Conservation (phyloP, 2,113 vertebrate species). For the Girardinichthys multiradiatus region DNA sequence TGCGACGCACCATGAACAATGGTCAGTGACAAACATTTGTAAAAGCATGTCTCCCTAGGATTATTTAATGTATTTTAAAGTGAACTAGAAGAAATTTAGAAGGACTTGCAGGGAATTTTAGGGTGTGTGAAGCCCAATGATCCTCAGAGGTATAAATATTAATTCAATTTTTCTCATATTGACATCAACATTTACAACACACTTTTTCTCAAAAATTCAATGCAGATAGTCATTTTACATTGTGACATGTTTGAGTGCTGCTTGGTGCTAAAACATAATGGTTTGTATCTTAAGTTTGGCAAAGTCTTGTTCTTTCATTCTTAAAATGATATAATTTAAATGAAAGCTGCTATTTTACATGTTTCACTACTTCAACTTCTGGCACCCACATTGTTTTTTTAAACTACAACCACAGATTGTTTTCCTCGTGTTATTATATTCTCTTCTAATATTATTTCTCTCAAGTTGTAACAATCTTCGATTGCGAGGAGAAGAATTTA, state of each 20-base stretch:
- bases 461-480: slow-evolving; percentile 84
- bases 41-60: neutral
- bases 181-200: no score
- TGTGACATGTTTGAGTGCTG: neutral
- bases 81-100: neutral
- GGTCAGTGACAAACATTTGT: slow-evolving; percentile 72
- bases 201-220: neutral
- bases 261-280: no score
- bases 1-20: slow-evolving; percentile 80
- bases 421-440: neutral
- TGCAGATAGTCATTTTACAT: neutral
- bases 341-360: no score
- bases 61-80: neutral
- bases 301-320: no score
- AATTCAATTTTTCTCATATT: neutral
- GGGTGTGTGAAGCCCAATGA: neutral
- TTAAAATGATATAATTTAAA: no score
- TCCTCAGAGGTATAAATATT: neutral
- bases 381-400: no score
- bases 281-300: no score
- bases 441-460: neutral
- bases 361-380: no score
- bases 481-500: slow-evolving; percentile 81
- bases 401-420: neutral
- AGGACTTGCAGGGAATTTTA: no score